Evolutionary conservation across 2,888 invertebrate species (phyloP), one percentile per base, ranked within the genome.

Genomic region (Shargacucullia verbasci): DNA sequence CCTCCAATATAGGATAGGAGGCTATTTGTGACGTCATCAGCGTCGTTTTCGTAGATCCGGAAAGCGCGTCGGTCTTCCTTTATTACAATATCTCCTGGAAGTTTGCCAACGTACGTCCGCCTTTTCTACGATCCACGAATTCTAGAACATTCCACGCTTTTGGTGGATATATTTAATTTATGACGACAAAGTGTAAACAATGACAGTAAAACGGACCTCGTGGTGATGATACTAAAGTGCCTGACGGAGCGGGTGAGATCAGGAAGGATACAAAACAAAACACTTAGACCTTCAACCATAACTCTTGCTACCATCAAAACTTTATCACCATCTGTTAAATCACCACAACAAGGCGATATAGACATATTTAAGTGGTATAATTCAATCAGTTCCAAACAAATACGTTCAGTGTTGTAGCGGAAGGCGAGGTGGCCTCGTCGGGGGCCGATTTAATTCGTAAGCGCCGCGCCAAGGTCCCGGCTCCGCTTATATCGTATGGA

Each of bases 371-470:
- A 72, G 69, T 59, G 73, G 43, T 66, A 64, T 74, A 73, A 74
- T 66, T 73, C 66, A 74, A 66, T 66, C 70, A 73, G 69, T 43
- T 52, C 44, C 53, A 58, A 65, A 73, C 76, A 73, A 73, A 73
- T 66, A 69, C 63, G 62, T 20, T 20, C 50, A 56, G 55, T 72
- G 59, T 74, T 81, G 78, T 68, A 59, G 77, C 78, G 84, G 85
- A 85, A 85, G 85, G 79, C 79, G 76, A 49, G 55, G 57, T 76
- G 87, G 79, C 88, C 88, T 88, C 86, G 84, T 59, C 69, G 66
- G 83, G 77, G 85, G 83, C 85, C 86, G 80, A 78, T 80, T 85
- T 83, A 83, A 88, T 88, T 87, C 87, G 86, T 88, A 85, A 85
- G 86, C 84, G 82, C 81, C 78, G 76, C 76, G 70, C 80, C 89